These are phyloP conservation scores for Lagopus leucura DNA, from an alignment of 2,113 vertebrate genomes.

Conservation along the genomic window DNA sequence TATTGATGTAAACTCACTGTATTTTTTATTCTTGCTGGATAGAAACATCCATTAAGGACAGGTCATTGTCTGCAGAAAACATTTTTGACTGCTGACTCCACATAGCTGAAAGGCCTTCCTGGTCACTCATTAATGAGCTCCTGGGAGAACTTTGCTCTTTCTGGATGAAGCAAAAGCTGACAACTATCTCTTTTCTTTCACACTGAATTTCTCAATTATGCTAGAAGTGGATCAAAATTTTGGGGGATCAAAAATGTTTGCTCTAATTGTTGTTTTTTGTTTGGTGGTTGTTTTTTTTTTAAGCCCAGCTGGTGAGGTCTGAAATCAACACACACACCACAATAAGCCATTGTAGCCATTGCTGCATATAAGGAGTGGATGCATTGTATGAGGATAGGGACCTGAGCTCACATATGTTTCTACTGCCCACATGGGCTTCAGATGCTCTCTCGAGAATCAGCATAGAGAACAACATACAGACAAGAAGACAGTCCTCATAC, in stretches of 20 bases:
- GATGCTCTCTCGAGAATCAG: not conserved
- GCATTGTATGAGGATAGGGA: not conserved
- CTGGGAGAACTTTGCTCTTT: not conserved
- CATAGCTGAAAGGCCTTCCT: not conserved
- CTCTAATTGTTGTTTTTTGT: not conserved
- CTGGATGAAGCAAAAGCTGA: not conserved
- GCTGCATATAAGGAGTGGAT: not conserved
- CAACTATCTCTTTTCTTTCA: not conserved
- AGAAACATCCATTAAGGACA: not conserved
- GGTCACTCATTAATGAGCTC: constrained; percentile 21
- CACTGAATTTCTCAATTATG: not conserved
- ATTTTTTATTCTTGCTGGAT: not conserved
- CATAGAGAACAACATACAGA: not conserved
- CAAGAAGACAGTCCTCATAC: not conserved
- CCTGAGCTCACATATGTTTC: not conserved
- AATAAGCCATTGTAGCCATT: not conserved
- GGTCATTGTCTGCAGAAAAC: not conserved
- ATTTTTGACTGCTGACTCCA: constrained; percentile 21
- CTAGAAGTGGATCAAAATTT: not conserved
- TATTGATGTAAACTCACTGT: not conserved
- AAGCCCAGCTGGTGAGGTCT: not conserved
- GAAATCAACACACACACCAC: not conserved
- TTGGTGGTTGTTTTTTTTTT: not conserved
- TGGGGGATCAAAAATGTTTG: not conserved
- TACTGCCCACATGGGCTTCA: not conserved